Conservation (phyloP, 2,888 invertebrate species). For the Meandrusa payeni region DNA sequence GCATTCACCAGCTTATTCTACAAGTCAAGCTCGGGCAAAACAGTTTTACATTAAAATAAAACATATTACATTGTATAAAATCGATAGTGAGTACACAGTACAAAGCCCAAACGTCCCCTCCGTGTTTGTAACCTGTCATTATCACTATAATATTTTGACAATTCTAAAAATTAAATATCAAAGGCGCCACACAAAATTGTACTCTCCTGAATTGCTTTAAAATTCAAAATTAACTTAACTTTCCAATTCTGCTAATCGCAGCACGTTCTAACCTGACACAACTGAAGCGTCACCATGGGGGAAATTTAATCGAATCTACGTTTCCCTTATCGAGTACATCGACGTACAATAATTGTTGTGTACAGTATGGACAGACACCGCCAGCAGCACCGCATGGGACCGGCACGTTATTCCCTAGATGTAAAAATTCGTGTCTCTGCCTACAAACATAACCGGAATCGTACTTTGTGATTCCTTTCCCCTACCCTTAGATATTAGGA, state of each 20-base stretch:
- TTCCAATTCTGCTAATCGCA: not conserved
- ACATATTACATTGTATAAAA: too few species aligned
- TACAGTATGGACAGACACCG: conserved; percentile 24
- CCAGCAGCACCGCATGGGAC: conserved; percentile 26
- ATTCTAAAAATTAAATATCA: not conserved
- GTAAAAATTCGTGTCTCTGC: conserved; percentile 47
- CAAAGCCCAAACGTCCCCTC: not conserved
- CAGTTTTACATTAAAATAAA: too few species aligned
- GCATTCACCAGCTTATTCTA: too few species aligned
- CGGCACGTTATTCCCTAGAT: conserved; percentile 44
- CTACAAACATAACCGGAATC: conserved; percentile 45
- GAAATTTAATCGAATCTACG: conserved; percentile 33
- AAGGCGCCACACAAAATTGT: not conserved
- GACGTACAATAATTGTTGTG: conserved; percentile 30
- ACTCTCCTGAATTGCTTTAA: not conserved
- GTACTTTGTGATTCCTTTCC: too few species aligned
- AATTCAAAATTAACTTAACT: not conserved
- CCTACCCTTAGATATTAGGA: too few species aligned
- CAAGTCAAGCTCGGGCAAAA: too few species aligned
- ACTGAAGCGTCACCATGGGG: conserved; percentile 10
- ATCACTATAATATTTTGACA: conserved; percentile 6
- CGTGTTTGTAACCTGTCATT: not conserved
- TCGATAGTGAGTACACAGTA: too few species aligned
- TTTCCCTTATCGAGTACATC: conserved; percentile 29
- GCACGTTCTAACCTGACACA: not conserved